Conservation (phyloP, 1,140 invertebrate genomes). For the Heliconius hewitsoni region DNA sequence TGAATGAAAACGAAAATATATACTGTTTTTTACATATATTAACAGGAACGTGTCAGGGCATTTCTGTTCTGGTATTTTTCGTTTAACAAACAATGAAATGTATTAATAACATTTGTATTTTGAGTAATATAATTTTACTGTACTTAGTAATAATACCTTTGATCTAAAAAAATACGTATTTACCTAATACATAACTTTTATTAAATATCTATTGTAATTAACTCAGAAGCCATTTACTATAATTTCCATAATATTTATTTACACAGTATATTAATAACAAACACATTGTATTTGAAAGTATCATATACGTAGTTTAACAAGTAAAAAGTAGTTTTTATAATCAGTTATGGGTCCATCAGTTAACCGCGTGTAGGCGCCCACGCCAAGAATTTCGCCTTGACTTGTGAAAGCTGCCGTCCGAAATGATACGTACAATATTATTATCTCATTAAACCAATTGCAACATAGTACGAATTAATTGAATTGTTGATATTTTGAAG, state of each 20-base stretch:
- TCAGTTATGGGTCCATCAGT: slow-evolving; percentile 33
- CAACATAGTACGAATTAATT: slow-evolving; percentile 9
- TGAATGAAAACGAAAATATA: too few species aligned
- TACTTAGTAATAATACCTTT: too few species aligned
- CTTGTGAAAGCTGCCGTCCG: slow-evolving; percentile 43
- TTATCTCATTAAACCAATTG: slow-evolving; percentile 29
- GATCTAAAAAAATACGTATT: too few species aligned
- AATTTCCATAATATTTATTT: background rate
- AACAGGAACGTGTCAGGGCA: too few species aligned
- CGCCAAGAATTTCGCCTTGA: slow-evolving; percentile 54
- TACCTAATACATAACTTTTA: too few species aligned
- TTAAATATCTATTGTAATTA: too few species aligned
- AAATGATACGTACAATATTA: slow-evolving; percentile 22
- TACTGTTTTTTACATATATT: too few species aligned
- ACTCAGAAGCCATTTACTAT: too few species aligned
- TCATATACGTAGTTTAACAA: background rate
- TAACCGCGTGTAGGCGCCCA: slow-evolving; percentile 27
- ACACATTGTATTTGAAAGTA: background rate
- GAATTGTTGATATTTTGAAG: slow-evolving; percentile 12
- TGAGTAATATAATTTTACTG: too few species aligned
- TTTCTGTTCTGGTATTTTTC: too few species aligned
- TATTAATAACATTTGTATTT: too few species aligned
- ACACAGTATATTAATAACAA: background rate
- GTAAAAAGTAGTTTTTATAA: slow-evolving; percentile 15
- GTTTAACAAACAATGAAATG: too few species aligned